Base-by-base conservation (phyloP, 2,797 vertebrate species). In the Trichosurus vulpecula region DNA sequence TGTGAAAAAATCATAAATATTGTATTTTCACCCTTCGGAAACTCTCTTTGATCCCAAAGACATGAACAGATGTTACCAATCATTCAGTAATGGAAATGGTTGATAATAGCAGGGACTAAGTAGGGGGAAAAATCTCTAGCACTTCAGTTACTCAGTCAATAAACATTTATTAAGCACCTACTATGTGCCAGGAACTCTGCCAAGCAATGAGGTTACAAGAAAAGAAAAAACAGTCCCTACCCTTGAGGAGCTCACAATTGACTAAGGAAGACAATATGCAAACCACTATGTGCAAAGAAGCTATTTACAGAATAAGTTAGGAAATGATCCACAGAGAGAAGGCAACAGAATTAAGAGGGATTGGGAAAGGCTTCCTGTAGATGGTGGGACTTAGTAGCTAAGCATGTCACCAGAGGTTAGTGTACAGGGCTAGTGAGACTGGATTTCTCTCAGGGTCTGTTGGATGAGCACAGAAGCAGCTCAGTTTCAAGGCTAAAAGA, bases 391-490 rank as follows among this genome's bases (percentile, higher is more conserved):
- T 47, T 81, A 22, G 66, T 25, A 47, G n/a, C 16, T 25, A 47
- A 81, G n/a, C 11, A 47, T 81, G n/a, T 81, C 22, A 47, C 41
- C 19, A 47, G 47, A 81, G 41, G 22, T 4, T 47, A 81, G 41
- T 47, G 13, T 81, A 81, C 22, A 81, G 3, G 25, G 74, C 41
- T 81, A 81, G 8, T 3, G 22, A 81, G 3, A 81, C 22, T 27
- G 47, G 19, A 9, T 81, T 81, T 16, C 16, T 29, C n/a, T n/a
- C 22, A 41, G 54, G 61, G 74, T 56, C 66, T 89, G 51, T 92
- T 16, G 52, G 9, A 54, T 94, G 87, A 95, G 41, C 53, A 74
- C 22, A 54, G 94, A 97, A 61, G 54, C 90, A 91, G 54, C 3
- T 1, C 9, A 13, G 55, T 90, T 95, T 94, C 52, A 58, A 51